Percentiles rank a stretch among this genome's conserved stretches.
phyloP scores from a whole-genome alignment of 2,888 invertebrate species.

The Capitulum mitella region DNA sequence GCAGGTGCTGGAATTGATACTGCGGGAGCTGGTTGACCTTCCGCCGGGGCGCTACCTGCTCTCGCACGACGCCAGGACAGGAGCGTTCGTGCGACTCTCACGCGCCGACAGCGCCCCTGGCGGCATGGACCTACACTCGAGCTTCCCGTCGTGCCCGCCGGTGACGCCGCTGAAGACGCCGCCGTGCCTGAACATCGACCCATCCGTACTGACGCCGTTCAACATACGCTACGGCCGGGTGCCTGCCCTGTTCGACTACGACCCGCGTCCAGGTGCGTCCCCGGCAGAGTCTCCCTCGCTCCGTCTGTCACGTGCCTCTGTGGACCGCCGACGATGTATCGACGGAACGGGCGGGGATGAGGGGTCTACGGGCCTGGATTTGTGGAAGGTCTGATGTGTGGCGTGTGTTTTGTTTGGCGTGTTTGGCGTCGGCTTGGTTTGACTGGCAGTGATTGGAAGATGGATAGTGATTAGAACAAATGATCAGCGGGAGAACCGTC shows the following conservation, averaged over 20 bases:
- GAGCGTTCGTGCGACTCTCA: neutral
- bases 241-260: constrained; percentile 2
- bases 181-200: neutral
- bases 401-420: too few species aligned
- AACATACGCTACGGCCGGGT: constrained; percentile 7
- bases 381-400: too few species aligned
- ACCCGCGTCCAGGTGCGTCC: neutral
- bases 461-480: too few species aligned
- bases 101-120: neutral
- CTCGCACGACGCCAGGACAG: neutral
- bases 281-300: too few species aligned
- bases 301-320: too few species aligned
- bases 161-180: neutral
- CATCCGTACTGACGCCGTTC: constrained; percentile 10
- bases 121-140: neutral
- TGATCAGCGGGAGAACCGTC: too few species aligned
- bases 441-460: too few species aligned
- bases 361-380: too few species aligned
- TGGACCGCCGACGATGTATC: too few species aligned
- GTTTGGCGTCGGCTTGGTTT: too few species aligned
- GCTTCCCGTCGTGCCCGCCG: neutral
- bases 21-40: neutral
- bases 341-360: too few species aligned
- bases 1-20: neutral
- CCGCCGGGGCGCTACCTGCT: neutral